phyloP scores from a whole-genome alignment of 2,888 invertebrate species.

The Drosophila heteroneura region DNA sequence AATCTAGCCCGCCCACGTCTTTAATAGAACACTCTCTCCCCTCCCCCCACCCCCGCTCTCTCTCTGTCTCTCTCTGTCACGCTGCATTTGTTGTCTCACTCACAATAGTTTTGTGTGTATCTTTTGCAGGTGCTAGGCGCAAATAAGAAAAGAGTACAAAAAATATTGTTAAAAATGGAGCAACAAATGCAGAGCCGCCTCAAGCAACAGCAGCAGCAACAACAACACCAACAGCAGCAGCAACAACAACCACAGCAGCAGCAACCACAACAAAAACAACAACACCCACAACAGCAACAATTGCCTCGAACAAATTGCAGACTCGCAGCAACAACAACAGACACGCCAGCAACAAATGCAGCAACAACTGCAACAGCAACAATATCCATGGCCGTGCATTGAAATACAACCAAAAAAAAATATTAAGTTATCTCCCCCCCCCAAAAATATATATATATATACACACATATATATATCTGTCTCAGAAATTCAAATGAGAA shows the following conservation, averaged over 20 bases:
- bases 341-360: constrained; percentile 27
- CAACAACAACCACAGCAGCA: constrained; percentile 23
- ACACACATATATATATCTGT: constrained; percentile 1
- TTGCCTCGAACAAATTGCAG: constrained; percentile 22
- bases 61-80: background rate
- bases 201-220: constrained; percentile 34
- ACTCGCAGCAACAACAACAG: constrained; percentile 14
- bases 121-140: constrained; percentile 66
- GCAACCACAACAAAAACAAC: constrained; percentile 24
- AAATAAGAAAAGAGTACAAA: constrained; percentile 10
- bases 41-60: background rate
- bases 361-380: constrained; percentile 29
- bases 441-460: background rate
- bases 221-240: constrained; percentile 32
- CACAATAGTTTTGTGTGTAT: constrained; percentile 52
- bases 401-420: constrained; percentile 19
- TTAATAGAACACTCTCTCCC: background rate
- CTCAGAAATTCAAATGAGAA: constrained; percentile 70
- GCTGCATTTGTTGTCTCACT: constrained; percentile 40
- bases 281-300: constrained; percentile 21
- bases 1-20: background rate
- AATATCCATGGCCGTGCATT: constrained; percentile 40
- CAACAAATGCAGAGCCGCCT: constrained; percentile 47
- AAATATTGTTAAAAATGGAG: constrained; percentile 49
- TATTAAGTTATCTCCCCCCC: background rate